A percentile compares a stretch with the other conserved stretches of the same genome.
phyloP scores from a whole-genome alignment of 1,140 invertebrate genomes.

The Pentalonia nigronervosa region DNA sequence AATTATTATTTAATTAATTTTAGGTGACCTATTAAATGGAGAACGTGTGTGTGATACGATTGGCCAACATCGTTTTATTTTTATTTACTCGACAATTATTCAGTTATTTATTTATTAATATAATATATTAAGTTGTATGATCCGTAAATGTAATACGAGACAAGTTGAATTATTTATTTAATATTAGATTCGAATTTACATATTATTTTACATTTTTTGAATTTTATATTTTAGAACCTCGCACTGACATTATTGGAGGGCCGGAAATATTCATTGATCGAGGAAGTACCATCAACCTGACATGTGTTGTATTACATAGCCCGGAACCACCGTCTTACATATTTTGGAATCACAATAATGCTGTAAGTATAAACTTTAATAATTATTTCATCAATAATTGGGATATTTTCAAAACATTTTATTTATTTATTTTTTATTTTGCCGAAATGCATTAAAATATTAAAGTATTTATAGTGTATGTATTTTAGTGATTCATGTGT shows the following conservation, averaged over 20 bases:
- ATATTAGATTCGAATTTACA: neutral
- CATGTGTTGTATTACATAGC: conserved; percentile 87
- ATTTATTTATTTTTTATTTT: no score
- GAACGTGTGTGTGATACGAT: neutral
- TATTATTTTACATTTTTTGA: neutral
- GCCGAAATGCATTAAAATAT: neutral
- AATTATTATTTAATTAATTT: no score
- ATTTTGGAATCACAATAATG: conserved; percentile 91
- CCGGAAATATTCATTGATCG: conserved; percentile 90
- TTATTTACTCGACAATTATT: neutral
- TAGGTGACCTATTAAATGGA: neutral
- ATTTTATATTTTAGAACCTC: conserved; percentile 74
- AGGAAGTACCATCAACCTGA: conserved; percentile 91
- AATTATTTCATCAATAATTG: neutral
- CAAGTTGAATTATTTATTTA: neutral
- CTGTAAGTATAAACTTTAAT: conserved; percentile 69
- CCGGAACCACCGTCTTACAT: conserved; percentile 91
- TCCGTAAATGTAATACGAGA: neutral
- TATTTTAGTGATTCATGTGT: neutral
- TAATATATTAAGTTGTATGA: neutral
- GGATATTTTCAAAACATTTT: neutral
- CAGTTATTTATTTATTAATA: neutral
- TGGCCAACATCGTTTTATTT: neutral
- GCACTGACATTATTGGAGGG: conserved; percentile 86
- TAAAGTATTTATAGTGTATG: neutral